Evolutionary conservation across 2,113 vertebrate genomes (phyloP).

Genomic region (Tragelaphus buxtoni): DNA sequence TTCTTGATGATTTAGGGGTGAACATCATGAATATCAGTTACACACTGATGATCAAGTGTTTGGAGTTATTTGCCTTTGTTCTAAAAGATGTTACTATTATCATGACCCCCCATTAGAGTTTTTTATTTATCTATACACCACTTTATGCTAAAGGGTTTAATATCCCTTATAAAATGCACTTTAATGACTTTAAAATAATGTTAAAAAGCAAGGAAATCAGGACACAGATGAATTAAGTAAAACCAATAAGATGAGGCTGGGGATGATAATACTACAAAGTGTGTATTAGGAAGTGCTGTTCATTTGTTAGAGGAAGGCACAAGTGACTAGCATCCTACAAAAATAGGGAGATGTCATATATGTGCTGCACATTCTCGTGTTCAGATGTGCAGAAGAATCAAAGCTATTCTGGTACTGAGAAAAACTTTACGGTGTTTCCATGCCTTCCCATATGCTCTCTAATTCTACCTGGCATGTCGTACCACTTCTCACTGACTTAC

Average conservation of each 20-base stretch:
- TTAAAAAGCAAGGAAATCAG: not conserved
- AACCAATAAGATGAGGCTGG: not conserved
- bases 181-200: not conserved
- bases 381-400: not conserved
- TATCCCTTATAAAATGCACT: not conserved
- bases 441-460: not conserved
- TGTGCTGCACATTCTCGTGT: fast-evolving
- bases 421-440: not conserved
- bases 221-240: not conserved
- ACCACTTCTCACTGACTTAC: not conserved
- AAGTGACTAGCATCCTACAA: not conserved
- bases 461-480: not conserved
- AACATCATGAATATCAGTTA: not conserved
- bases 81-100: not conserved
- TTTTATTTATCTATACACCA: not conserved
- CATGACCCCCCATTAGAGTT: not conserved
- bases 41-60: not conserved
- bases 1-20: not conserved
- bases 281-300: not conserved
- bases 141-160: not conserved
- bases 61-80: not conserved
- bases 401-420: not conserved
- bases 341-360: not conserved
- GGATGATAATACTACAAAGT: not conserved
- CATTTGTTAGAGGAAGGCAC: not conserved